Conservation (phyloP, 2,113 vertebrate genomes). For the Triplophysa siluroides region DNA sequence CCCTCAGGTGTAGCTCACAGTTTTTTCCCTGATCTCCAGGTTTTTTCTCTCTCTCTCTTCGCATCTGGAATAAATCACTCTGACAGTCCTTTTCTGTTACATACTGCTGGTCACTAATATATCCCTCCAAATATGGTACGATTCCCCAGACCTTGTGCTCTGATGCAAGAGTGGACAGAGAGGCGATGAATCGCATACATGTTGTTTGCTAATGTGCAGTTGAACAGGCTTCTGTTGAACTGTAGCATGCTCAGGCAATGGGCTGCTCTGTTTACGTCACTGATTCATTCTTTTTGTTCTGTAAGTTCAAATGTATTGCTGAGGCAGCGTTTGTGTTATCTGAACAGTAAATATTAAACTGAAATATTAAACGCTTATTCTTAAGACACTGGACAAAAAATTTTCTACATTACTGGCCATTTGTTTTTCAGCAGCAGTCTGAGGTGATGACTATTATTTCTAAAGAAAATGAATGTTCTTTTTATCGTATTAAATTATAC, state of each 20-base stretch:
- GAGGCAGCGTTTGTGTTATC: neutral
- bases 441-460: too few species aligned
- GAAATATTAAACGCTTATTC: neutral
- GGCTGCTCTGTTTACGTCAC: neutral
- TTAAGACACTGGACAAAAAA: too few species aligned
- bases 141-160: conserved; percentile 15
- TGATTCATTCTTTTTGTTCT: neutral
- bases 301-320: neutral
- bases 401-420: too few species aligned
- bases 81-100: conserved; percentile 36
- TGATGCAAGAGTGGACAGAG: conserved; percentile 36
- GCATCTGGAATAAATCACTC: conserved; percentile 50
- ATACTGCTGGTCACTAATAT: conserved; percentile 50
- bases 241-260: neutral
- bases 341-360: neutral
- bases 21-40: neutral
- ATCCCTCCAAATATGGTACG: conserved; percentile 38
- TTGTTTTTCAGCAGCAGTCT: too few species aligned
- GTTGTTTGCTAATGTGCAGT: conserved; percentile 27
- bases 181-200: conserved; percentile 34
- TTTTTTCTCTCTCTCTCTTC: conserved; percentile 23
- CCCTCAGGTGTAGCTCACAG: conserved; percentile 49
- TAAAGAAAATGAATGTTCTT: too few species aligned
- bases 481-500: too few species aligned
- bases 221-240: neutral